phyloP scores from a whole-genome alignment of 23 tunicate species.

The Aplidium turbinatum region DNA sequence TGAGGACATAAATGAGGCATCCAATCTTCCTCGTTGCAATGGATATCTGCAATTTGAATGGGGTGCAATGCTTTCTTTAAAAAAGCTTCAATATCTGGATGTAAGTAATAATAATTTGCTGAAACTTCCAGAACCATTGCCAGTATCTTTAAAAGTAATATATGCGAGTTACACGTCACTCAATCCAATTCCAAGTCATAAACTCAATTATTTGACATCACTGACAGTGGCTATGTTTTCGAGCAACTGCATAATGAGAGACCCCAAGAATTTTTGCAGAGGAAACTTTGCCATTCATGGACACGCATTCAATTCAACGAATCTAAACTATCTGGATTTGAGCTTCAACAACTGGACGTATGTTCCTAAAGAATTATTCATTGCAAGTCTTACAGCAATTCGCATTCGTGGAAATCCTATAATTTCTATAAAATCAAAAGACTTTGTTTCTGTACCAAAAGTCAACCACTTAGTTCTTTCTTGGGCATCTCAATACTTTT shows the following conservation, averaged over 20 bases:
- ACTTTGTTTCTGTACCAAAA: neutral
- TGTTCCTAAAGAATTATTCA: neutral
- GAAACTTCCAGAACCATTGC: neutral
- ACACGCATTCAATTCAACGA: neutral
- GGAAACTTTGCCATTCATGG: neutral
- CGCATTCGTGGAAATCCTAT: conserved; percentile 19
- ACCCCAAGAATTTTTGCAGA: neutral
- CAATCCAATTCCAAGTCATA: neutral
- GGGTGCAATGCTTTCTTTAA: neutral
- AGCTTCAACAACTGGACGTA: neutral
- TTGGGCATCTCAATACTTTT: conserved; percentile 2
- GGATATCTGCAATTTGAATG: neutral
- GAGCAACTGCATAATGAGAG: neutral
- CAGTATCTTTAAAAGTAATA: neutral
- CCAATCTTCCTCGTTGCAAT: neutral
- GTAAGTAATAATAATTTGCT: neutral
- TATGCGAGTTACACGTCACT: neutral
- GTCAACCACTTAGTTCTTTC: neutral
- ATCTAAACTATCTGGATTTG: neutral
- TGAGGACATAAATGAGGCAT: neutral
- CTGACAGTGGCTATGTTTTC: conserved; percentile 1
- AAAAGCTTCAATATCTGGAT: neutral
- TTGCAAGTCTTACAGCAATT: neutral
- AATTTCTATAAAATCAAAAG: neutral
- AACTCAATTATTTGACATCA: neutral